These are phyloP conservation scores for Hippoglossus stenolepis DNA, from an alignment of 2,113 vertebrate genomes.

Conservation along the genomic window DNA sequence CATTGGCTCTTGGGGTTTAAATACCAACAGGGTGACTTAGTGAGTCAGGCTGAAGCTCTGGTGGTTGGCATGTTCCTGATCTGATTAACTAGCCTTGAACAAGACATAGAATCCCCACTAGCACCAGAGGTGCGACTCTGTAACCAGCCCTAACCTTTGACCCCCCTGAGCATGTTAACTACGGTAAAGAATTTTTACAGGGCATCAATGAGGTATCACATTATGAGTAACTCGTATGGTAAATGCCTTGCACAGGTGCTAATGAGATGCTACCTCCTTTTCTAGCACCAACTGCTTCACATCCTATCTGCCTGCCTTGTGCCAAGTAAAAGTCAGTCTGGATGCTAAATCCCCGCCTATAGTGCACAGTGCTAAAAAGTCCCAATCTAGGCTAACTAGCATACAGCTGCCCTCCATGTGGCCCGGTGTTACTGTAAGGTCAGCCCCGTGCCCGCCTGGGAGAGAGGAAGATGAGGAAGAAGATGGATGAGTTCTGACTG, in stretches of 20 bases:
- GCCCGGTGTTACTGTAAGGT: slow-evolving; percentile 24
- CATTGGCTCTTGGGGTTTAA: slow-evolving; percentile 5
- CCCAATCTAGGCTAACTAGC: slow-evolving; percentile 56
- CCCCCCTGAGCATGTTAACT: slow-evolving; percentile 7
- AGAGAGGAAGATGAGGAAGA: slow-evolving; percentile 14
- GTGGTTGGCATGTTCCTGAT: slow-evolving; percentile 15
- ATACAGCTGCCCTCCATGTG: slow-evolving; percentile 22
- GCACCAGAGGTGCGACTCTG: slow-evolving; percentile 25
- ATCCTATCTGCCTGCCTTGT: slow-evolving; percentile 45
- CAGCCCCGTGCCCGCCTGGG: slow-evolving; percentile 16
- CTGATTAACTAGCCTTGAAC: slow-evolving; percentile 37
- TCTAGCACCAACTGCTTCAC: slow-evolving; percentile 50
- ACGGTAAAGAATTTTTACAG: slow-evolving; percentile 38
- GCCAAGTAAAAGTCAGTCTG: slow-evolving; percentile 70
- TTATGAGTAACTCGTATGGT: slow-evolving; percentile 41
- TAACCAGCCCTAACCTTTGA: slow-evolving; percentile 32
- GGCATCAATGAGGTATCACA: slow-evolving; percentile 37
- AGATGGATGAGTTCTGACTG: slow-evolving; percentile 52
- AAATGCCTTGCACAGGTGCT: slow-evolving; percentile 64
- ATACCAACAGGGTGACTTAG: slow-evolving; percentile 25
- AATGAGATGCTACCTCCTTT: slow-evolving; percentile 67
- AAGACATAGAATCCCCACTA: slow-evolving; percentile 27
- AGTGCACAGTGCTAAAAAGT: slow-evolving; percentile 57
- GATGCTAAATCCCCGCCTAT: slow-evolving; percentile 55
- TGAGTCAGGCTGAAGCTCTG: slow-evolving; percentile 20